phyloP scores from a whole-genome alignment of 2,113 vertebrate genomes.

The Hydropotes inermis region DNA sequence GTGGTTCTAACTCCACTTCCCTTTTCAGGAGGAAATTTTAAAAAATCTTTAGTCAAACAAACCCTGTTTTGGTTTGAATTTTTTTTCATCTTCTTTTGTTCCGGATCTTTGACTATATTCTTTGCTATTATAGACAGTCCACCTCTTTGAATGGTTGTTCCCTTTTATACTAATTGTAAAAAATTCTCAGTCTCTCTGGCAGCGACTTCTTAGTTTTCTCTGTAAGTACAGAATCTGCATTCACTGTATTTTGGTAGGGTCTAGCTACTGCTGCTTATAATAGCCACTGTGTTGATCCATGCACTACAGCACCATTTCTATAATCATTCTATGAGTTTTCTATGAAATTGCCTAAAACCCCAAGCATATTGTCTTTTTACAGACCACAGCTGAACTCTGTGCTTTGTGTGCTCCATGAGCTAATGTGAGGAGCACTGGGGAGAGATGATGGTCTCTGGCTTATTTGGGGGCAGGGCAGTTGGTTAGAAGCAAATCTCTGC shows the following conservation, averaged over 20 bases:
- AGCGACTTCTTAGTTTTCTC: constrained; percentile 37
- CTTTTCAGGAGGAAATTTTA: neutral
- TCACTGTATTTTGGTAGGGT: neutral
- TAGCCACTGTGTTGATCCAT: neutral
- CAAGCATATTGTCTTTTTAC: constrained; percentile 44
- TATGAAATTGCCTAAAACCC: constrained; percentile 10
- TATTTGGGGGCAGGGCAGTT: neutral
- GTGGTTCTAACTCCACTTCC: neutral
- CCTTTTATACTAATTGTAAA: constrained; percentile 44
- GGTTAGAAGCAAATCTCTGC: neutral
- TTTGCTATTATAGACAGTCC: neutral
- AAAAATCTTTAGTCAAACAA: neutral
- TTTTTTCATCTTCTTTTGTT: constrained; percentile 9
- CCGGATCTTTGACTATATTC: neutral
- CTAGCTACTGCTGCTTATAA: constrained; percentile 41
- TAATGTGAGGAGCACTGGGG: neutral
- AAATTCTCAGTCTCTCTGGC: neutral
- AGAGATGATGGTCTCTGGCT: neutral
- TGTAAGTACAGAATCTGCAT: constrained; percentile 46
- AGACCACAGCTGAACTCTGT: constrained; percentile 14
- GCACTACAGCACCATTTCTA: constrained; percentile 1
- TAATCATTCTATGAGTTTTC: constrained; percentile 46
- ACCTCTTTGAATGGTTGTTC: constrained; percentile 45
- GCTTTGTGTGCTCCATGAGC: neutral
- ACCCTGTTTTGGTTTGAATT: constrained; percentile 32